phyloP scores from a whole-genome alignment of 2,888 invertebrate species.

The Ophion ventricosus region DNA sequence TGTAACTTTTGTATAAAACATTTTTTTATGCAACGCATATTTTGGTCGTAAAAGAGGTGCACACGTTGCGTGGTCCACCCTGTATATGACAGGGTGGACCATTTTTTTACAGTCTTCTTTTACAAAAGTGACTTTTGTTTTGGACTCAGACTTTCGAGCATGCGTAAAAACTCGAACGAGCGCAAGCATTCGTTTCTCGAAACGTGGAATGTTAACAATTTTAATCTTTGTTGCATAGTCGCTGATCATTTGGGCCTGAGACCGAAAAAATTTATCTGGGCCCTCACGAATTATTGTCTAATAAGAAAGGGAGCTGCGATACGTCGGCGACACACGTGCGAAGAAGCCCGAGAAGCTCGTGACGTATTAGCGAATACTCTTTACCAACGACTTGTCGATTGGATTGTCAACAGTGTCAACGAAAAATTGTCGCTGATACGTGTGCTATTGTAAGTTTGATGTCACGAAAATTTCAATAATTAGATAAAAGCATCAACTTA shows the following conservation, averaged over 20 bases:
- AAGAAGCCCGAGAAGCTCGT: constrained; percentile 92
- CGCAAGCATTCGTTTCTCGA: not conserved
- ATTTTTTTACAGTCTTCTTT: too few species aligned
- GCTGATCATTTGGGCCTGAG: constrained; percentile 91
- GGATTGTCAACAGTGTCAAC: constrained; percentile 94
- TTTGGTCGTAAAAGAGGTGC: too few species aligned
- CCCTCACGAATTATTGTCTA: constrained; percentile 93
- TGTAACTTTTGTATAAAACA: too few species aligned
- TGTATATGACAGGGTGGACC: too few species aligned
- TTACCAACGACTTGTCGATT: constrained; percentile 94
- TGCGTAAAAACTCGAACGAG: not conserved
- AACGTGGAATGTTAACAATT: not conserved
- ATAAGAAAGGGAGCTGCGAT: constrained; percentile 90
- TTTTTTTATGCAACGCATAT: too few species aligned
- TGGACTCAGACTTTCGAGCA: not conserved
- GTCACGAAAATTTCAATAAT: not conserved
- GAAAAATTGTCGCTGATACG: constrained; percentile 92
- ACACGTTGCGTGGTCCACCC: too few species aligned
- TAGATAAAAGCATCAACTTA: not conserved
- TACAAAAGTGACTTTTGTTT: too few species aligned
- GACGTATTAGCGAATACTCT: constrained; percentile 94
- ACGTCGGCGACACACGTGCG: constrained; percentile 88
- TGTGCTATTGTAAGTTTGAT: constrained; percentile 91
- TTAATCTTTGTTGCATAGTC: constrained; percentile 83
- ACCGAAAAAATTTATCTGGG: constrained; percentile 92